Conservation (phyloP, 2,888 invertebrate genomes). For the Drosophila pseudotakahashii region DNA sequence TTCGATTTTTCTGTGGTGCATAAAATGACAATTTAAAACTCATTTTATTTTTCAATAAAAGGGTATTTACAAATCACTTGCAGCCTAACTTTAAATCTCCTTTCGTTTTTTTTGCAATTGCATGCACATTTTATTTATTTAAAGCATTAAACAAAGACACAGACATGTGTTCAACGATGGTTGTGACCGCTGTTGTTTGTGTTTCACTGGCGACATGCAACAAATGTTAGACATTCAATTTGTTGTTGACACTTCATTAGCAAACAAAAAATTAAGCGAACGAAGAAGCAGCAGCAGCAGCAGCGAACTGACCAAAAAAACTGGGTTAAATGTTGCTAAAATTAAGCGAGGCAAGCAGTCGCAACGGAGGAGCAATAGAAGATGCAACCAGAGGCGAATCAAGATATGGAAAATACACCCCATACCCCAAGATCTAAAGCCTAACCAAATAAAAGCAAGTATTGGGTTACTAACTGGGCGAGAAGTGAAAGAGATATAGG, state of each 20-base stretch:
- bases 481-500: constrained; percentile 59
- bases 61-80: constrained; percentile 4
- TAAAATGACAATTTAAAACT: background rate
- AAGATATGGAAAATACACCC: background rate
- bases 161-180: constrained; percentile 59
- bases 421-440: constrained; percentile 27
- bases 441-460: constrained; percentile 66
- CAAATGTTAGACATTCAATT: constrained; percentile 83
- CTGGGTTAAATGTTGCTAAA: constrained; percentile 82
- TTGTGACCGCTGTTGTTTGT: constrained; percentile 36
- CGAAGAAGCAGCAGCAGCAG: constrained; percentile 22
- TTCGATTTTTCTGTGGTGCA: too few relatives aligned
- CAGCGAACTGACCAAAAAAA: constrained; percentile 58
- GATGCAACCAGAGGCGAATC: constrained; percentile 46
- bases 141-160: constrained; percentile 79
- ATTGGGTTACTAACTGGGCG: constrained; percentile 44
- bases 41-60: background rate
- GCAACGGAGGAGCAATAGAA: constrained; percentile 13
- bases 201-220: constrained; percentile 74
- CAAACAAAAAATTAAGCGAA: constrained; percentile 57
- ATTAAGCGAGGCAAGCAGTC: constrained; percentile 61
- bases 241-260: constrained; percentile 83
- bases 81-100: background rate
- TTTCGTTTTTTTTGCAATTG: constrained; percentile 62
- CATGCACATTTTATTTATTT: constrained; percentile 69